Evolutionary conservation across 2,113 vertebrate species (phyloP).

Genomic region (Lepidothrix coronata): DNA sequence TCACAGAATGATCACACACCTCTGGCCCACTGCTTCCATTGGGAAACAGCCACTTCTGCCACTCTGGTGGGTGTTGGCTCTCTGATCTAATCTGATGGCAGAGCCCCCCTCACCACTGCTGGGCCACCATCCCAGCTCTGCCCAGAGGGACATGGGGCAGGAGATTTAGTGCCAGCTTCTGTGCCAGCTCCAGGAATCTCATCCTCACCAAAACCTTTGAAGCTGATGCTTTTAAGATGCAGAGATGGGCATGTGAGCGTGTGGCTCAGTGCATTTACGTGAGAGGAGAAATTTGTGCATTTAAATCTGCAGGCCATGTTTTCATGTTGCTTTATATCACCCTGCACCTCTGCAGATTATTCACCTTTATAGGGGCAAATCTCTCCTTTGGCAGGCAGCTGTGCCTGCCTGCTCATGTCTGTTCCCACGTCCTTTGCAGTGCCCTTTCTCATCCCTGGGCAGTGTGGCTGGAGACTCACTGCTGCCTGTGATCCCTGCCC

Average conservation of each 20-base stretch:
- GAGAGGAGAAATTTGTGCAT: not conserved
- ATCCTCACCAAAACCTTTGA: not conserved
- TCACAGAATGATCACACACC: not conserved
- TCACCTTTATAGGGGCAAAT: not conserved
- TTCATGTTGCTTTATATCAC: not conserved
- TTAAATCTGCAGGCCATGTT: not conserved
- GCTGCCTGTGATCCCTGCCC: not conserved
- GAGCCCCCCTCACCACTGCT: not conserved
- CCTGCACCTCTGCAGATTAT: not conserved
- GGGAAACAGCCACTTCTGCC: not conserved
- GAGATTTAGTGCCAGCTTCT: not conserved
- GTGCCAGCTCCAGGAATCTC: not conserved
- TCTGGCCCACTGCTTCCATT: not conserved
- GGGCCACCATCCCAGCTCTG: not conserved
- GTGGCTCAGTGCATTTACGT: rapidly evolving
- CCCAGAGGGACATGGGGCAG: not conserved
- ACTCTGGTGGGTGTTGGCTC: not conserved
- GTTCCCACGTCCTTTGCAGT: not conserved
- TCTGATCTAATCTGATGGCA: not conserved
- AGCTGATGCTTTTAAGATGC: not conserved
- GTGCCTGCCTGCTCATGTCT: not conserved
- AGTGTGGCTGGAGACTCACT: not conserved
- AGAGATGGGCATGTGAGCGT: not conserved
- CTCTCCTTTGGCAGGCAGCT: not conserved
- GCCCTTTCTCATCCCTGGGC: not conserved